Evolutionary conservation across 1,140 invertebrate genomes (phyloP), one percentile per base, ranked within the genome.

Genomic region (Lordiphosa stackelbergi): DNA sequence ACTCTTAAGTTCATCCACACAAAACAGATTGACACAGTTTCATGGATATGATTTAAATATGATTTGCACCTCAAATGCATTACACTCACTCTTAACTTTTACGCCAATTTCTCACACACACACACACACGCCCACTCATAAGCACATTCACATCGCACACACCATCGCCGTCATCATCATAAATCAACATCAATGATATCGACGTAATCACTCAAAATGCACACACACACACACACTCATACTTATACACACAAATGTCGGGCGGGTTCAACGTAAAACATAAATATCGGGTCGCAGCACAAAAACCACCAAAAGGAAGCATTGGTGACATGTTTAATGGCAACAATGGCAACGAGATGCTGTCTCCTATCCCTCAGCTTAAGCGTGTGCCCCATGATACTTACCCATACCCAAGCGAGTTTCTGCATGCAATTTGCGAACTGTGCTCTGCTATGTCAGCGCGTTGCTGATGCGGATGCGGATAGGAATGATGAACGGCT

Each of bases 181-280:
- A 75, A 81, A 81, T 81, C 75, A 81, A 83, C 75, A 83, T 81
- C 75, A 83, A 81, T 83, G 77, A 72, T 83, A 83, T 83, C 75
- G 77, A 83, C 77, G 79, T 81, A 81, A 81, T 81, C 75, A 81
- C 77, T 81, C 75, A 81, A 83, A 83, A 77, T 63, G 60, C 53
- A 48, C 56, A 65, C 38, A 47, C 46, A 43, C 48, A 58, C 34
- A 38, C 31, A 35, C 42, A 36, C n/a, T n/a, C 16, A 38, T 7
- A 49, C 28, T 35, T n/a, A 46, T 7, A 19, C 38, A 53, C 40
- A 31, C 38, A 69, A 65, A 53, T 40, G 53, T 52, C 40, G 62
- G 31, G 36, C 41, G 51, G 54, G 36, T 45, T 60, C 24, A 62
- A 58, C 57, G 66, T 61, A 58, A 72, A 83, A 69, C 69, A 78